Conservation (phyloP, 2,888 invertebrate species). For the Synergus itoensis region DNA sequence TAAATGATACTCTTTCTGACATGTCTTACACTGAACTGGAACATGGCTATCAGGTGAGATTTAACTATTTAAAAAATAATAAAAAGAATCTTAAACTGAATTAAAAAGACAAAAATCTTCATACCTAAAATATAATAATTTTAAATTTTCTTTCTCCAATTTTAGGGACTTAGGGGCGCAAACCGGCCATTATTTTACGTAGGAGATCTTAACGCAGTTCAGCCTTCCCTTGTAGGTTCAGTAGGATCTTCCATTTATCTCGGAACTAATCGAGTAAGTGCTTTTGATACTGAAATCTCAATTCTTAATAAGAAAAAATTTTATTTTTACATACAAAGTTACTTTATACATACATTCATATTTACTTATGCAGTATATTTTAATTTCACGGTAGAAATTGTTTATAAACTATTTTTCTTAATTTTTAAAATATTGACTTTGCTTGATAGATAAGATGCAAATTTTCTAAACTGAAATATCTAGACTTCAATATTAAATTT, state of each 20-base stretch:
- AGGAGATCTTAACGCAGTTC: constrained; percentile 73
- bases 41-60: constrained; percentile 93
- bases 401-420: not conserved
- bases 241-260: constrained; percentile 71
- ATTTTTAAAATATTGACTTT: not conserved
- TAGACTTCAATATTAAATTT: not conserved
- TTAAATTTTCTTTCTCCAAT: constrained; percentile 25
- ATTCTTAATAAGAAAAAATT: not conserved
- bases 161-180: constrained; percentile 74
- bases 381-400: not conserved
- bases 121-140: not conserved
- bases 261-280: constrained; percentile 72
- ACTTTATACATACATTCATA: not conserved
- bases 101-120: not conserved
- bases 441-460: not conserved
- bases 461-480: not conserved
- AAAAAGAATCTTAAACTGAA: not conserved
- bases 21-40: constrained; percentile 97
- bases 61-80: not conserved
- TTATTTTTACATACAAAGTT: not conserved
- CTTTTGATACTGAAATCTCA: not conserved
- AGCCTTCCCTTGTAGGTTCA: constrained; percentile 68
- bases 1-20: constrained; percentile 73
- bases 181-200: constrained; percentile 75
- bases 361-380: not conserved